Conservation (phyloP, 2,797 vertebrate species). For the Pantherophis alleghaniensis region DNA sequence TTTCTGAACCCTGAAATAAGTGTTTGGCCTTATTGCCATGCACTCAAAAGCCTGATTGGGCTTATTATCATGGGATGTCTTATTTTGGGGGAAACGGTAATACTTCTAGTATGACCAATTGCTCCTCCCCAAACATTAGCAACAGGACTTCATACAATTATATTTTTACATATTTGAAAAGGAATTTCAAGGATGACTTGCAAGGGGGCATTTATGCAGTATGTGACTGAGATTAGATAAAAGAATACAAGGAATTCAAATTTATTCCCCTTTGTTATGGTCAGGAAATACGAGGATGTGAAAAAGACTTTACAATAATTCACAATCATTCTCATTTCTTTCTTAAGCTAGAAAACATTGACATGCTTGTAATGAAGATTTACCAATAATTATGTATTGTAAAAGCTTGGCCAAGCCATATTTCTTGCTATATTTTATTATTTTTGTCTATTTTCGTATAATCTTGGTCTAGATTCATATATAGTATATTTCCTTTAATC, state of each 20-base stretch:
- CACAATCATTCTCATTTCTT: not conserved
- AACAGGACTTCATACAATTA: not conserved
- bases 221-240: not conserved
- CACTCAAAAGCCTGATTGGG: too few relatives aligned
- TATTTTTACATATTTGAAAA: not conserved
- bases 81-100: not conserved
- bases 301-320: not conserved
- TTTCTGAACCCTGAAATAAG: too few relatives aligned
- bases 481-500: not conserved
- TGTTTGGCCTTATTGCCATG: too few relatives aligned
- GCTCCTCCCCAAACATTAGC: too few relatives aligned
- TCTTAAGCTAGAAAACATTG: conserved; percentile 37
- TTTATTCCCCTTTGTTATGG: not conserved
- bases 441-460: conserved; percentile 52
- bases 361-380: conserved; percentile 36
- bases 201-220: not conserved
- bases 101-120: not conserved
- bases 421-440: not conserved
- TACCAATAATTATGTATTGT: not conserved
- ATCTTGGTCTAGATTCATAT: not conserved
- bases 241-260: not conserved
- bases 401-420: not conserved
- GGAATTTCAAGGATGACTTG: not conserved
- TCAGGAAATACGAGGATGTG: not conserved
- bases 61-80: too few relatives aligned